Conservation (phyloP, 1,140 invertebrate species). For the Leptestheria dahalacensis region DNA sequence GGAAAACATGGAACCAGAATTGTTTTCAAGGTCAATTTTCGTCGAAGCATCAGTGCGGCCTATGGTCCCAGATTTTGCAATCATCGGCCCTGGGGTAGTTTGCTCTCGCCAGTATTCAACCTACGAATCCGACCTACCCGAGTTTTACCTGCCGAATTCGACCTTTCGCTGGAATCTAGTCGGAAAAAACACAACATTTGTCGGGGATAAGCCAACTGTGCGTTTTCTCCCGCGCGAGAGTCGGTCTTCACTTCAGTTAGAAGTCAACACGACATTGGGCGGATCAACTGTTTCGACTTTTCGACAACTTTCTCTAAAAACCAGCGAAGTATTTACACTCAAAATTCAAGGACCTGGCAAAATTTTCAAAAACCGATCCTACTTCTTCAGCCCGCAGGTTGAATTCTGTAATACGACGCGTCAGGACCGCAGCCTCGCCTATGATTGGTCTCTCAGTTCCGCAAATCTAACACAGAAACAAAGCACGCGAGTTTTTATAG, state of each 20-base stretch:
- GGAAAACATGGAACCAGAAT: not conserved
- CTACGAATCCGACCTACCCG: not conserved
- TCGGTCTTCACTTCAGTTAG: too few relatives aligned
- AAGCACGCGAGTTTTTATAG: not conserved
- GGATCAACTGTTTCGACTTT: not conserved
- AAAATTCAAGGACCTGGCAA: not conserved
- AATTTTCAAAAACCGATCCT: not conserved
- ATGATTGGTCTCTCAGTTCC: not conserved
- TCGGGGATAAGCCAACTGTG: not conserved
- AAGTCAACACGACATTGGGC: not conserved
- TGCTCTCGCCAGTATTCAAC: not conserved
- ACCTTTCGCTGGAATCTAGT: not conserved
- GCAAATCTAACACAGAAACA: not conserved
- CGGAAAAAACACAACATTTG: not conserved
- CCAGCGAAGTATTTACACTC: not conserved
- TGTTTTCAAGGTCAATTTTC: not conserved
- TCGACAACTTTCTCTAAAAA: not conserved
- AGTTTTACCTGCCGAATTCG: not conserved
- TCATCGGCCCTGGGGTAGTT: not conserved
- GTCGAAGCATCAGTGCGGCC: not conserved
- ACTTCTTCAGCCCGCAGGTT: not conserved
- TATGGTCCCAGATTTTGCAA: not conserved
- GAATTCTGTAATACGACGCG: not conserved
- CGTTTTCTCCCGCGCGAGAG: too few relatives aligned
- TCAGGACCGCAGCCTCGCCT: not conserved